phyloP scores from a whole-genome alignment of 2,797 vertebrate species.

The Lophius americanus region DNA sequence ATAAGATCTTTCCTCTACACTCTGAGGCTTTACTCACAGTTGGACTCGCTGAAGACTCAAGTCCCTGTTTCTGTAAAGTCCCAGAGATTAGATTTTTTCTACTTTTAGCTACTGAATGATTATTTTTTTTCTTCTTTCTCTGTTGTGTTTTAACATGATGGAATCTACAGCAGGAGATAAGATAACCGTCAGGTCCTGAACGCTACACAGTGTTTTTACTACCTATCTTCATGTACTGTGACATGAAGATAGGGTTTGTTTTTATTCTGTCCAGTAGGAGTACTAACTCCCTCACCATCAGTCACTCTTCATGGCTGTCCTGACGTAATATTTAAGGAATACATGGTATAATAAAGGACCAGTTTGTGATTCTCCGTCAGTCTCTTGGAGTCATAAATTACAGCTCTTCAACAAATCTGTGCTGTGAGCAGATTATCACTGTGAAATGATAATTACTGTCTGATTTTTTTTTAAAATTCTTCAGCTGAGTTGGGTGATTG shows the following conservation, averaged over 20 bases:
- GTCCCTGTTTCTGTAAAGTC: background rate
- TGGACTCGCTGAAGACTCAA: constrained; percentile 15
- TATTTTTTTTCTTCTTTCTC: background rate
- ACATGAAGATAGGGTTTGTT: background rate
- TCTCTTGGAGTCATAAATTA: background rate
- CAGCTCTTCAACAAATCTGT: background rate
- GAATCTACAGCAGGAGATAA: background rate
- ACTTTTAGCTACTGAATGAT: background rate
- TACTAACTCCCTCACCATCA: background rate
- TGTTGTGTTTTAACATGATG: constrained; percentile 12
- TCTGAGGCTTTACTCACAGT: constrained; percentile 29
- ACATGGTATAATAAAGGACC: background rate
- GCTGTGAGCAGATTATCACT: background rate
- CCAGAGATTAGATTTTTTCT: constrained; percentile 3
- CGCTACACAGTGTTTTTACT: background rate
- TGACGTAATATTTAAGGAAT: background rate
- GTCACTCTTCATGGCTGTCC: background rate
- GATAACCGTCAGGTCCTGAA: constrained; percentile 3
- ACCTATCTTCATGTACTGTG: too few relatives aligned
- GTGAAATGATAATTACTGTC: background rate
- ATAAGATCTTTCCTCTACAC: constrained; percentile 21
- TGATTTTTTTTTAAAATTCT: constrained; percentile 32
- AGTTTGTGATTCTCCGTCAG: background rate
- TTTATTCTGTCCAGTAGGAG: constrained; percentile 1
- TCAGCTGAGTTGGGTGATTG: constrained; percentile 95